Conservation (phyloP, 2,888 invertebrate species). For the Eubasilissa splendida region DNA sequence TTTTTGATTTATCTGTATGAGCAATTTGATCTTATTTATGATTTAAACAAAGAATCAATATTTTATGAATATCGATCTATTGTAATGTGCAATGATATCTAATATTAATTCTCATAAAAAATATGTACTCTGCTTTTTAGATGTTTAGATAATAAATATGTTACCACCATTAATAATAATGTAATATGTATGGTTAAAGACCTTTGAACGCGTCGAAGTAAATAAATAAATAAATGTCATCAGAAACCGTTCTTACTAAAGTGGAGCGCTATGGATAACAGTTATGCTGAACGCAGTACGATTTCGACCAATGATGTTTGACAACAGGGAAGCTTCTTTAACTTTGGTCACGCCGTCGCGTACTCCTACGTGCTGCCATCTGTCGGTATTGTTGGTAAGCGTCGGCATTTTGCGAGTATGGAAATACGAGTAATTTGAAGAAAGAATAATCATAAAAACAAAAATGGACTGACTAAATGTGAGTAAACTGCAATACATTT, state of each 20-base stretch:
- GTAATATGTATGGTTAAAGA: too few relatives aligned
- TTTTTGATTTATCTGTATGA: too few relatives aligned
- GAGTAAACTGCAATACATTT: neutral
- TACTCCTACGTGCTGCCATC: conserved; percentile 21
- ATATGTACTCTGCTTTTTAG: too few relatives aligned
- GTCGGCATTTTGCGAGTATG: neutral
- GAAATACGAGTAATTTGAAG: neutral
- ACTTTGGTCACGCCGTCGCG: neutral
- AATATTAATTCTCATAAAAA: too few relatives aligned
- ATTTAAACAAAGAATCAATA: too few relatives aligned
- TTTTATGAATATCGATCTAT: too few relatives aligned
- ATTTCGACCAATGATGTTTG: neutral
- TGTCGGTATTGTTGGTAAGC: neutral
- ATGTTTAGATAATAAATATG: neutral
- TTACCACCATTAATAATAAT: neutral
- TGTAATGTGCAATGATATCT: too few relatives aligned
- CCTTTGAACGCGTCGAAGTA: neutral
- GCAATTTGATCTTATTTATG: too few relatives aligned
- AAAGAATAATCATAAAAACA: neutral
- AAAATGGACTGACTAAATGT: conserved; percentile 8
- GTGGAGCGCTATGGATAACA: neutral
- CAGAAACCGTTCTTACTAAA: neutral
- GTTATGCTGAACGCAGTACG: neutral
- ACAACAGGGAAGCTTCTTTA: neutral
- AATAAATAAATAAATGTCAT: neutral